Base-by-base conservation (phyloP, 2,888 invertebrate species). In the Azorinus chamasolen region DNA sequence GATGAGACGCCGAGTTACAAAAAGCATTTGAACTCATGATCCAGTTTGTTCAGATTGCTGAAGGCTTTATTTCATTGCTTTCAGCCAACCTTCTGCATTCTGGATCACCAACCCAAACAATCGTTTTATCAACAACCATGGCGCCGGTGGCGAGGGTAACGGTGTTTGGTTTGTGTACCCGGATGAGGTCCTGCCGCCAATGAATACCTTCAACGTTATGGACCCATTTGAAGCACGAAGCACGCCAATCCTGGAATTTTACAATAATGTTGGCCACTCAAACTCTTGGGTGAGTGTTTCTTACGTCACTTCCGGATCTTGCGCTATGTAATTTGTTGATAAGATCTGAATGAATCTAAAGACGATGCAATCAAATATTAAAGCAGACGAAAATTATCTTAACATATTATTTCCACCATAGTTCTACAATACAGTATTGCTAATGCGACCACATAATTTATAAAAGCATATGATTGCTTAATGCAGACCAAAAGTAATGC, bases 191-290 rank as follows among this genome's bases (percentile, higher is more conserved):
- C 53, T 83, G 24, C 65, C 73, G 3, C 73, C 66, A 8, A 84
- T 84, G 3, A 69, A 24, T 25, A 53, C 41, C 22, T 32, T 32
- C 10, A 32, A 32, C 10, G 41, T 71, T 8, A 69, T 72, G 79
- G 62, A 51, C 22, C 37, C 27, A 18, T 43, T 69, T 45, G 69
- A 79, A 25, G 81, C 85, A 14, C 62, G 59, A 24, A 51, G 50
- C 20, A 73, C 79, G 16, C 58, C 58, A 45, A 57, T 87, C 10
- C 51, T 53, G 6, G 61, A 71, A 22, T 84, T 85, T 55, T 50
- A 61, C 24, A 83, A 82, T 61, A 87, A 87, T 59, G 79, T 80
- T 8, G 84, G 79, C 2, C 87, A 87, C 43, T 83, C 83, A 8
- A 71, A 86, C 41, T 25, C 18, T 4, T 12, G 43, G 24, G 84